Base-by-base conservation (phyloP, 2,797 vertebrate genomes). In the Prunella strophiata region DNA sequence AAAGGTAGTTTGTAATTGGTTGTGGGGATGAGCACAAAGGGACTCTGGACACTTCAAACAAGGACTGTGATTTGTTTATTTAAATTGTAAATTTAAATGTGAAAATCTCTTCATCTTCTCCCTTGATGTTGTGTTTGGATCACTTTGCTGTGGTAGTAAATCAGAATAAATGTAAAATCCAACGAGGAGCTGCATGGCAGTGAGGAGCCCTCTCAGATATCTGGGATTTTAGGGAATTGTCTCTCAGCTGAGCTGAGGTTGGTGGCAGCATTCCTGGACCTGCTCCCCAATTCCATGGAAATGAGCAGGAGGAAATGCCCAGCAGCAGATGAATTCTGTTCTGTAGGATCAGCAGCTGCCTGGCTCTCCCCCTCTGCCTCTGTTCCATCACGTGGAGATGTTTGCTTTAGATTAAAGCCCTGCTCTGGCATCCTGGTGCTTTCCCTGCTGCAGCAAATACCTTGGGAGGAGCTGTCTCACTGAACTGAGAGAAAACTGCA, bases 381-480 rank as follows among this genome's bases (percentile, higher is more conserved):
- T 93, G 42, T 85, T 63, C 87, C n/a, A 9, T 88, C 96, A 51
- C 26, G 16, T 87, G 92, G 65, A 90, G 85, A 50, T 94, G 81
- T 91, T 96, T 95, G 92, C 87, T 86, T 96, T 95, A 85, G 75
- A 92, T 96, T 94, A 94, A 91, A 95, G 16, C 91, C 22, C 70
- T 87, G 84, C 90, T 83, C 32, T 93, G 71, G 47, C 86, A 88
- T 89, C 73, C 68, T 71, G 63, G 57, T 79, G 74, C 1, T 93
- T 96, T 96, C 90, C 62, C 21, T 80, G 87, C 71, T 71, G 93
- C 83, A 91, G 73, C 72, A 88, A 94, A 79, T 59, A 43, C 34
- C 77, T 58, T 42, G 43, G 85, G 67, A 89, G 94, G 94, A 91
- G 73, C 25, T 30, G 25, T 34, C 74, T 73, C 16, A 2, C 13